These are phyloP conservation scores for Pteruthius melanotis DNA, from an alignment of 2,113 vertebrate species.

Conservation along the genomic window DNA sequence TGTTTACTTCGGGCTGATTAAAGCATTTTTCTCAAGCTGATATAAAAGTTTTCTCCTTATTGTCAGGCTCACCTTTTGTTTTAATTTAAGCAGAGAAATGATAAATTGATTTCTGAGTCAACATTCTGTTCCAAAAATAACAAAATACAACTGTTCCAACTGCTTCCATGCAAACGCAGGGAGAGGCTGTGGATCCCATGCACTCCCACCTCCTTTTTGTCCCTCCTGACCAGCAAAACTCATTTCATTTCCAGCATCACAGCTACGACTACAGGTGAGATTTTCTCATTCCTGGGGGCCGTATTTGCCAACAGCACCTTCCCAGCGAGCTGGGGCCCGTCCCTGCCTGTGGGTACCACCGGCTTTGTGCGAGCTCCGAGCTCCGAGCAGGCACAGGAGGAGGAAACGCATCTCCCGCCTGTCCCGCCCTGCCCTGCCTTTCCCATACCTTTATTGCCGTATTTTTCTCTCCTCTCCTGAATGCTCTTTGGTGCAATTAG, in stretches of 20 bases:
- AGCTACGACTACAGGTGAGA: accelerated
- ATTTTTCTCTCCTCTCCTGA: not conserved
- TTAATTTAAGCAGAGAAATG: not conserved
- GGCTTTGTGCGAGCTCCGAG: too few species aligned
- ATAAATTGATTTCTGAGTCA: not conserved
- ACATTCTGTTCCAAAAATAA: not conserved
- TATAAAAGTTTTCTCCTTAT: not conserved
- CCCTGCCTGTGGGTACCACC: too few species aligned
- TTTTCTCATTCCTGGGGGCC: not conserved
- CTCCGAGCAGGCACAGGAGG: accelerated
- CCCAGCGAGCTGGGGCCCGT: not conserved
- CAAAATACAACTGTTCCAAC: not conserved
- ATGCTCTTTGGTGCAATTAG: not conserved
- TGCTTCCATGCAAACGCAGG: not conserved
- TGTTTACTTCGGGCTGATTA: not conserved
- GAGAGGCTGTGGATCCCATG: not conserved
- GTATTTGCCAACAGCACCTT: not conserved
- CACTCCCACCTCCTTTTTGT: not conserved
- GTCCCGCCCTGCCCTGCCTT: not conserved
- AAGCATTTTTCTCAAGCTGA: not conserved
- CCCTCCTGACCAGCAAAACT: not conserved
- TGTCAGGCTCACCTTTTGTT: not conserved
- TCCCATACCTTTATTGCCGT: not conserved
- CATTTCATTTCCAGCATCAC: not conserved
- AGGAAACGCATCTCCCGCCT: not conserved